Evolutionary conservation across 2,797 vertebrate species (phyloP).

Genomic region (Fringilla coelebs): DNA sequence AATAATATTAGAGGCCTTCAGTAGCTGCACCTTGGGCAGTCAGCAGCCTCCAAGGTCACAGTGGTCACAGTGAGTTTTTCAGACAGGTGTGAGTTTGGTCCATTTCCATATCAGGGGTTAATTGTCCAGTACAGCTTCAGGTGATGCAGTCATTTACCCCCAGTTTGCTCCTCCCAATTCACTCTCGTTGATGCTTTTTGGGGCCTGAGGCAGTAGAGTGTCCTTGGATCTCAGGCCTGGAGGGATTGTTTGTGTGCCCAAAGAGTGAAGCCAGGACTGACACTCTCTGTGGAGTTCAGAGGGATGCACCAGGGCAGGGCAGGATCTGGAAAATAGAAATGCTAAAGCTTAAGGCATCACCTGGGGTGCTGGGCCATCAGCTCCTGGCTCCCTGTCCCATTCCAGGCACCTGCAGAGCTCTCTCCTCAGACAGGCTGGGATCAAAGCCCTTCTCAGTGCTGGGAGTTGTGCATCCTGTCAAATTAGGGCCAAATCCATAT

Average conservation of each 20-base stretch:
- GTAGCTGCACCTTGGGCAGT: neutral
- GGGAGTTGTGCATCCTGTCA: rapidly evolving
- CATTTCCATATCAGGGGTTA: neutral
- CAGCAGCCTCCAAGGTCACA: neutral
- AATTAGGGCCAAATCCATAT: neutral
- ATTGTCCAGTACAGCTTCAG: neutral
- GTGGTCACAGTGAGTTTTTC: neutral
- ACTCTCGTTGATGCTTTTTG: neutral
- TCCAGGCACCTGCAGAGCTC: neutral
- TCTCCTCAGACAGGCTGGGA: neutral
- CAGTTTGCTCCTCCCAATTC: neutral
- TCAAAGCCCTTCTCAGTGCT: neutral
- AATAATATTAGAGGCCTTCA: too few species aligned
- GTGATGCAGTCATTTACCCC: neutral
- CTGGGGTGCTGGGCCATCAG: neutral
- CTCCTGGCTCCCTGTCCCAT: neutral
- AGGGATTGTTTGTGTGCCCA: neutral
- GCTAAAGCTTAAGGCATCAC: neutral
- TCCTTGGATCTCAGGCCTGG: neutral
- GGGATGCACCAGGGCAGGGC: rapidly evolving
- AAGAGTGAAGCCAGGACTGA: rapidly evolving
- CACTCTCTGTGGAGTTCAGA: neutral
- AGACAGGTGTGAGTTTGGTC: neutral
- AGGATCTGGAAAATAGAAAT: neutral
- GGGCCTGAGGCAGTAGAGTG: neutral